Percentiles rank a stretch among this genome's conserved stretches.
Evolutionary conservation across 2,797 vertebrate species (phyloP).

Genomic region (Alectoris magna): DNA sequence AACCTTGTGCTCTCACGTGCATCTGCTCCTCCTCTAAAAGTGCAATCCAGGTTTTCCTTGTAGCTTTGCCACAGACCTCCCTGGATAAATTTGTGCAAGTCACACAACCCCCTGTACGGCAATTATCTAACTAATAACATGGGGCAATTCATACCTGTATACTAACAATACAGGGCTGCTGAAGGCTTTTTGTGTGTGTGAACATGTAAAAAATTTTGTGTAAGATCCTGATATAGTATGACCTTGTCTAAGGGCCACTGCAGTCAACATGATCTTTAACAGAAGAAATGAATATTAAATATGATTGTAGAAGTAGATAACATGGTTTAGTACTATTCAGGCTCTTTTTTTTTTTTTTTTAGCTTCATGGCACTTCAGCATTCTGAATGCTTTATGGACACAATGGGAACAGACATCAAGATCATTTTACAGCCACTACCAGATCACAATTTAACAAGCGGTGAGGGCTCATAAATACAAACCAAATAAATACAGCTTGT

Average conservation of each 20-base stretch:
- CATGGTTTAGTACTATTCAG: neutral
- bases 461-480: neutral
- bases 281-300: neutral
- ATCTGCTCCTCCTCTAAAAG: neutral
- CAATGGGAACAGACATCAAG: neutral
- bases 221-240: neutral
- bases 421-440: neutral
- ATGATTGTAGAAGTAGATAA: neutral
- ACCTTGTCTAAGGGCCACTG: neutral
- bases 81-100: neutral
- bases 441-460: neutral
- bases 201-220: neutral
- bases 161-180: neutral
- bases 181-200: neutral
- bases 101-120: neutral
- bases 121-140: neutral
- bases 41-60: neutral
- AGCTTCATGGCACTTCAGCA: neutral
- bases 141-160: neutral
- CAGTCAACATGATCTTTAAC: slow-evolving; percentile 7
- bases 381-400: neutral
- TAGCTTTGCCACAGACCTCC: neutral
- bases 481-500: neutral
- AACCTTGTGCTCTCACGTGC: neutral
- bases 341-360: neutral